Conservation (phyloP, 2,113 vertebrate genomes). For the Holacanthus passer region DNA sequence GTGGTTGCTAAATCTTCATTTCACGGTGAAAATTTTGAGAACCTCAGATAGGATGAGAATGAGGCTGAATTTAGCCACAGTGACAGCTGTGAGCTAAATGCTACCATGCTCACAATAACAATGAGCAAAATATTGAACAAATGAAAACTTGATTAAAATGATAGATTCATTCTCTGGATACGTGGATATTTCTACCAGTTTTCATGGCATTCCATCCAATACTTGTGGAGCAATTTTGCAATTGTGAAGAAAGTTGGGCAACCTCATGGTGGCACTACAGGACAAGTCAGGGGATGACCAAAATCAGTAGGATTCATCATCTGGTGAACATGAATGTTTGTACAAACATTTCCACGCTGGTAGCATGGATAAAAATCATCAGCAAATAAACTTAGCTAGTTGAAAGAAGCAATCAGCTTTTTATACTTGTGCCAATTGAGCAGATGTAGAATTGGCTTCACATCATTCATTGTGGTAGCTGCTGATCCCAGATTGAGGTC, state of each 20-base stretch:
- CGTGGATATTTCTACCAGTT: not conserved
- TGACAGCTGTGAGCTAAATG: too few relatives aligned
- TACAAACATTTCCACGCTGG: too few relatives aligned
- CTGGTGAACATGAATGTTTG: too few relatives aligned
- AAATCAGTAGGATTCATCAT: not conserved
- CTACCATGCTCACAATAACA: too few relatives aligned
- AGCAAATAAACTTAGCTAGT: not conserved
- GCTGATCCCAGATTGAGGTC: not conserved
- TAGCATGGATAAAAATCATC: not conserved
- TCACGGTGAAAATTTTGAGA: too few relatives aligned
- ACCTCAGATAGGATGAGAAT: not conserved
- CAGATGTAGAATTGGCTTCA: not conserved
- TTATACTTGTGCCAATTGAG: not conserved
- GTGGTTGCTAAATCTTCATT: not conserved
- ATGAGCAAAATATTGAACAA: not conserved
- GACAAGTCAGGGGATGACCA: not conserved
- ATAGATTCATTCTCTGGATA: not conserved
- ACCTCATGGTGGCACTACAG: not conserved
- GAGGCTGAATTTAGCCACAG: too few relatives aligned
- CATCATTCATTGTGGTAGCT: not conserved
- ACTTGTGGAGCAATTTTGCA: too few relatives aligned
- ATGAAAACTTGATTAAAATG: not conserved
- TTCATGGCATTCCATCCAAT: not conserved
- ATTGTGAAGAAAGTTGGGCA: too few relatives aligned
- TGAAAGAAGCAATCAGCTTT: not conserved